Conservation (phyloP, 2,797 vertebrate species). For the Morelia viridis region DNA sequence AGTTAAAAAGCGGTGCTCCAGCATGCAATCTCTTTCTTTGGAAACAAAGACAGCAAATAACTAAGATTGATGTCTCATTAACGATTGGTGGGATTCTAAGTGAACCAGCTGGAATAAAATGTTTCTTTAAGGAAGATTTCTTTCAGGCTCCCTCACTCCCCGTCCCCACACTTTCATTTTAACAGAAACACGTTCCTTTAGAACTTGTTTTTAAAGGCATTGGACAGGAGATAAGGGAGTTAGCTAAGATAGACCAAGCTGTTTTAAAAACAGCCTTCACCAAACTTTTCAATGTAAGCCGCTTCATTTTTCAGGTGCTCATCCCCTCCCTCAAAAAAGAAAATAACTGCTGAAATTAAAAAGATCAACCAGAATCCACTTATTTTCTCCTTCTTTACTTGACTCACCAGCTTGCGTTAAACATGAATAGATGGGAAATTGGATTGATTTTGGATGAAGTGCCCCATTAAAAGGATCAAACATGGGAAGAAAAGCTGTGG, state of each 20-base stretch:
- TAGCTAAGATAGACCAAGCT: neutral
- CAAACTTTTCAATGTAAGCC: conserved; percentile 37
- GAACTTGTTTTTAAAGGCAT: neutral
- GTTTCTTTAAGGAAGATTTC: neutral
- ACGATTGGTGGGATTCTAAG: conserved; percentile 8
- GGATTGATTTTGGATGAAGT: neutral
- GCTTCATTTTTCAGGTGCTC: conserved; percentile 44
- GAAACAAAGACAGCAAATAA: conserved; percentile 15
- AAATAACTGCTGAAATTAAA: neutral
- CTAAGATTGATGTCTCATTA: conserved; percentile 20
- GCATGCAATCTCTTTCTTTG: neutral
- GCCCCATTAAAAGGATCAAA: neutral
- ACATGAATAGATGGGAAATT: conserved; percentile 43
- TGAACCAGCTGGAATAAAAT: conserved; percentile 7
- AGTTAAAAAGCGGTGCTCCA: neutral
- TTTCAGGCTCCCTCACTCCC: neutral
- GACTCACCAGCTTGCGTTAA: conserved; percentile 35
- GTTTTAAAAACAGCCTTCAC: neutral
- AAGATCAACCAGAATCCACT: neutral
- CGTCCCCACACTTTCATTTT: neutral
- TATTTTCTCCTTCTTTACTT: neutral
- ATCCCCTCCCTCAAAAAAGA: neutral
- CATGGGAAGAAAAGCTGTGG: neutral
- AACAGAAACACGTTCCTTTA: neutral
- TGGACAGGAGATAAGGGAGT: neutral